Conservation (phyloP, 1,140 invertebrate species). For the Drosophila kepulauana region DNA sequence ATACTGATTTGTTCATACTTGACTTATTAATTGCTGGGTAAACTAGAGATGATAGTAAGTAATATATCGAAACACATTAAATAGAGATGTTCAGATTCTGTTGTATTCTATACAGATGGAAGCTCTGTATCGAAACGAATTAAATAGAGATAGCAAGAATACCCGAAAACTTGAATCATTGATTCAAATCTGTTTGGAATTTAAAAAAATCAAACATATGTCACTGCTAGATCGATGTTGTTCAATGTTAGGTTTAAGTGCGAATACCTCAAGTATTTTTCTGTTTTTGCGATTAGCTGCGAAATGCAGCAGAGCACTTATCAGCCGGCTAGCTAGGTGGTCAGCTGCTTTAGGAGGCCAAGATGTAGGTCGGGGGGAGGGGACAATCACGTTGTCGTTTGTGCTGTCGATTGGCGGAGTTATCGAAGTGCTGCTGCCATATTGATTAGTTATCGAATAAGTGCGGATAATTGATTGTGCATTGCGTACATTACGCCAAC, state of each 20-base stretch:
- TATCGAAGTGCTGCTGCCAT: slow-evolving; percentile 39
- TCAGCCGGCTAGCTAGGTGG: slow-evolving; percentile 19
- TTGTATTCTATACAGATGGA: too few relatives aligned
- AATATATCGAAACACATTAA: too few relatives aligned
- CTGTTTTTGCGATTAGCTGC: slow-evolving; percentile 17
- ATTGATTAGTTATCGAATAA: slow-evolving; percentile 69
- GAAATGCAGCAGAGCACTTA: slow-evolving; percentile 17
- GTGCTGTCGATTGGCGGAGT: slow-evolving; percentile 15
- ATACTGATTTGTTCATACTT: too few relatives aligned
- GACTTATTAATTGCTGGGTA: too few relatives aligned
- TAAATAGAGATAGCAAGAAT: neutral
- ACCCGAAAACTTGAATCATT: neutral
- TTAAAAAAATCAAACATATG: neutral
- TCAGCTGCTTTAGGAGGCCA: slow-evolving; percentile 37
- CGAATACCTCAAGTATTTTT: neutral
- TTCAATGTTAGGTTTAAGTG: neutral
- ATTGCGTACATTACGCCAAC: slow-evolving; percentile 58
- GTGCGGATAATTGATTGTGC: slow-evolving; percentile 71
- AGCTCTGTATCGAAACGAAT: too few relatives aligned
- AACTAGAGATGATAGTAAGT: too few relatives aligned
- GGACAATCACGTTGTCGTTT: neutral
- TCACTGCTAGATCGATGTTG: slow-evolving; percentile 28
- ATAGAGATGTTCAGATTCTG: too few relatives aligned
- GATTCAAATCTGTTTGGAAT: too few relatives aligned
- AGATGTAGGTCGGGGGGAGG: neutral